phyloP scores from a whole-genome alignment of 2,113 vertebrate genomes.

The Girardinichthys multiradiatus region DNA sequence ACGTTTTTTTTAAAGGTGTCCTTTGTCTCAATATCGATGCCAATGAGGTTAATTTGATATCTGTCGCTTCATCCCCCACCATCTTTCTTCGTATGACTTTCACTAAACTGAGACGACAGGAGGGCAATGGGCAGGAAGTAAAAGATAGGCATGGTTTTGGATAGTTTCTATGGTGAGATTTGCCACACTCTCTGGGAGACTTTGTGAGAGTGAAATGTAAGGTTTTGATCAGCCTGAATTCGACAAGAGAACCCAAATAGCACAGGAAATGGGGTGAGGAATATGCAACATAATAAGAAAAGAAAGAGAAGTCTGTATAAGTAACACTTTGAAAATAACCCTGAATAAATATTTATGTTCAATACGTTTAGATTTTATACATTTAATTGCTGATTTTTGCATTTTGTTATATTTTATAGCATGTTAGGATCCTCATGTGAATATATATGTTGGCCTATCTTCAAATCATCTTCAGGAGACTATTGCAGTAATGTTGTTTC shows the following conservation, averaged over 20 bases:
- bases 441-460: slow-evolving; percentile 12
- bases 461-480: background rate
- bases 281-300: background rate
- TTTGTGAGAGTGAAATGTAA: slow-evolving; percentile 37
- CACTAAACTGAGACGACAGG: slow-evolving; percentile 29
- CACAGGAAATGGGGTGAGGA: slow-evolving; percentile 1
- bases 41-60: slow-evolving; percentile 43
- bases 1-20: background rate
- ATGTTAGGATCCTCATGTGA: background rate
- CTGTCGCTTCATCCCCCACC: slow-evolving; percentile 1
- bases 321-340: background rate
- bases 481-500: background rate
- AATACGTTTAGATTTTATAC: background rate
- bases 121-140: slow-evolving; percentile 24
- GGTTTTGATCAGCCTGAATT: slow-evolving; percentile 43
- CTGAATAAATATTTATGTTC: too few species aligned
- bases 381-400: background rate
- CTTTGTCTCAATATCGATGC: slow-evolving; percentile 13
- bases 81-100: slow-evolving; percentile 59
- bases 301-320: background rate
- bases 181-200: slow-evolving; percentile 35
- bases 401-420: background rate
- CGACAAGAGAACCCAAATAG: slow-evolving; percentile 1
- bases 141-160: slow-evolving; percentile 19
- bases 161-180: slow-evolving; percentile 43